Percentiles rank a stretch among this genome's conserved stretches.
These are phyloP conservation scores for Sphaeridia pumilis DNA, from an alignment of 2,888 invertebrate genomes.

Conservation along the genomic window DNA sequence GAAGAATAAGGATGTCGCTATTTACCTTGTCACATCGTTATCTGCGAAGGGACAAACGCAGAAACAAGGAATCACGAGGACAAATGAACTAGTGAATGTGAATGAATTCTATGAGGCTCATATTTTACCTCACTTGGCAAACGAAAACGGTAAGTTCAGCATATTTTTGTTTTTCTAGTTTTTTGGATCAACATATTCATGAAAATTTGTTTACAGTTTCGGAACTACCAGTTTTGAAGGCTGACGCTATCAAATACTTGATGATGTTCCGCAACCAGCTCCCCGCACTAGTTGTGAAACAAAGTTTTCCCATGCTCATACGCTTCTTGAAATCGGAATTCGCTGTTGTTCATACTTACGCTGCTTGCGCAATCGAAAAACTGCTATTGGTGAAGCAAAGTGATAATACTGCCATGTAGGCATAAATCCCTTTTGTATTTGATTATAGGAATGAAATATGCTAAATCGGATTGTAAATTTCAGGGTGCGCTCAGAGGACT, in stretches of 20 bases:
- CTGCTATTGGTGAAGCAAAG: constrained; percentile 62
- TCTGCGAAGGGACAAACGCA: constrained; percentile 80
- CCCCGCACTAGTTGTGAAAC: constrained; percentile 61
- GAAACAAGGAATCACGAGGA: constrained; percentile 81
- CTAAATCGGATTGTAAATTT: not conserved
- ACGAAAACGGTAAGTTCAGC: constrained; percentile 56
- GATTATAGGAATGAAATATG: too few species aligned
- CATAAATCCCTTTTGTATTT: too few species aligned
- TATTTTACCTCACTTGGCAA: constrained; percentile 71
- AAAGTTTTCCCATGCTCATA: constrained; percentile 65
- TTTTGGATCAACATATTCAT: too few species aligned
- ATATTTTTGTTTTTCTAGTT: too few species aligned
- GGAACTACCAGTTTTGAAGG: constrained; percentile 80
- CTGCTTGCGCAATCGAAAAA: constrained; percentile 82
- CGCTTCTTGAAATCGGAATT: constrained; percentile 62
- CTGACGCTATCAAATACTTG: constrained; percentile 89
- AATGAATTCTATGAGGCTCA: constrained; percentile 78
- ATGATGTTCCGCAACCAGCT: constrained; percentile 90
- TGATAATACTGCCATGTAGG: constrained; percentile 48
- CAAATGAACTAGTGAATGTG: constrained; percentile 78
- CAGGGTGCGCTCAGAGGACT: constrained; percentile 50
- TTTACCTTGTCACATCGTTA: constrained; percentile 90
- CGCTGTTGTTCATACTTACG: constrained; percentile 88
- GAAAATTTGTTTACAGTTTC: too few species aligned
- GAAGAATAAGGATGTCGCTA: constrained; percentile 90